These are phyloP conservation scores for Apis mellifera DNA, from an alignment of 1,140 invertebrate genomes.

Conservation along the genomic window Amel_HAv3.1 CM009942.2:1703001-1703500, in stretches of 20 bases:
- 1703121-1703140: no score
- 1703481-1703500: background rate
- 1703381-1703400: slow-evolving; percentile 19
- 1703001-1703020: no score
- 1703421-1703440: slow-evolving; percentile 25
- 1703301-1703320: background rate
- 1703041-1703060: no score
- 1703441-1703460: slow-evolving; percentile 27
- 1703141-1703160: no score
- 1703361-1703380: slow-evolving; percentile 26
- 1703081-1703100: no score
- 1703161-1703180: no score
- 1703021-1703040: no score
- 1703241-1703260: no score
- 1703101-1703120: no score
- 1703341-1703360: background rate
- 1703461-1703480: slow-evolving; percentile 45
- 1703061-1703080: no score
- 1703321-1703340: background rate
- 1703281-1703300: background rate
- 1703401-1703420: slow-evolving; percentile 11
- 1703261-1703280: background rate
- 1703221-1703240: no score
- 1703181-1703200: no score
- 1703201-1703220: background rate